Conservation (phyloP, 2,797 vertebrate genomes). For the Notolabrus celidotus region DNA sequence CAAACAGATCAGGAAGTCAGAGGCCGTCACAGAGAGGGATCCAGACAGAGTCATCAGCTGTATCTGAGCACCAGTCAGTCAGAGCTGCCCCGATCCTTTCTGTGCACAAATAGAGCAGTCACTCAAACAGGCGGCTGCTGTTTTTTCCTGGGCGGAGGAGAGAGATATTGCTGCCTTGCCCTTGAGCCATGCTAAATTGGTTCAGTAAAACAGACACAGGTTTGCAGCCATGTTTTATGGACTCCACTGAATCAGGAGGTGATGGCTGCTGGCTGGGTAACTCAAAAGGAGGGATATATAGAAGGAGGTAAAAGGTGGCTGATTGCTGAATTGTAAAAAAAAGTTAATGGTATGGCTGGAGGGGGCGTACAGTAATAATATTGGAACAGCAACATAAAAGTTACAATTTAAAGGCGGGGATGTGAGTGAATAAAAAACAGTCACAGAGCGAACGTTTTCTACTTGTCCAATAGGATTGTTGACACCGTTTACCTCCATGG, state of each 20-base stretch:
- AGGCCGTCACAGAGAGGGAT: constrained; percentile 11
- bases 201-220: constrained; percentile 80
- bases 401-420: constrained; percentile 23
- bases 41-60: constrained; percentile 53
- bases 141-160: constrained; percentile 45
- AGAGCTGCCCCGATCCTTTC: constrained; percentile 43
- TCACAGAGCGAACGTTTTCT: too few species aligned
- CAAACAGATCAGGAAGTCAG: constrained; percentile 24
- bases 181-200: constrained; percentile 82
- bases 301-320: constrained; percentile 9
- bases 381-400: constrained; percentile 68
- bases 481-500: too few species aligned
- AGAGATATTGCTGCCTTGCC: constrained; percentile 76
- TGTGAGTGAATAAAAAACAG: too few species aligned
- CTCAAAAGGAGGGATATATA: constrained; percentile 39
- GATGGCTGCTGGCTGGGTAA: constrained; percentile 59
- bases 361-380: constrained; percentile 61
- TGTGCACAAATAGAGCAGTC: constrained; percentile 72
- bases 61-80: constrained; percentile 52
- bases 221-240: constrained; percentile 74
- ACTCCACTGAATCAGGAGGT: constrained; percentile 56
- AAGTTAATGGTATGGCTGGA: constrained; percentile 56
- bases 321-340: constrained; percentile 41
- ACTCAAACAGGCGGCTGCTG: constrained; percentile 55
- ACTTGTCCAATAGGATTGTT: too few species aligned